These are phyloP conservation scores for Penaeus monodon DNA, from an alignment of 2,888 invertebrate genomes.

Conservation along the genomic window DNA sequence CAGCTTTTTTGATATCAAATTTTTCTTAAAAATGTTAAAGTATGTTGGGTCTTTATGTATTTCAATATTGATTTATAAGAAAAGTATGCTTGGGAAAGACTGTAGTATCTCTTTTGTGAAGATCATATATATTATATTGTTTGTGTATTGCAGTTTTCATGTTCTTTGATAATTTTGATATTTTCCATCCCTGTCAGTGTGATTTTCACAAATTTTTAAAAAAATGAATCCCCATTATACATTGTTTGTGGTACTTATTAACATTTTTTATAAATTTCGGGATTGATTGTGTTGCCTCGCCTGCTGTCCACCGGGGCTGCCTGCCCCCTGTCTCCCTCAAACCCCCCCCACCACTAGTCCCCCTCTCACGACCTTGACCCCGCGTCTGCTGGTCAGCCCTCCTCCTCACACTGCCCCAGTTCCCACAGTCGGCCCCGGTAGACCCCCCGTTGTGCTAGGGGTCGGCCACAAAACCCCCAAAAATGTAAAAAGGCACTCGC, in stretches of 20 bases:
- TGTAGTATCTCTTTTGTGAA: background rate
- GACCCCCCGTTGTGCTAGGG: slow-evolving; percentile 48
- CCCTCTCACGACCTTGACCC: slow-evolving; percentile 26
- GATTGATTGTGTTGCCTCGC: slow-evolving; percentile 56
- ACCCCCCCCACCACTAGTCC: slow-evolving; percentile 45
- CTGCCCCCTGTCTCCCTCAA: slow-evolving; percentile 50
- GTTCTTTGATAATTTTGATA: too few species aligned
- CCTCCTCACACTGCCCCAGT: slow-evolving; percentile 50
- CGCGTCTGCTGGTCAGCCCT: slow-evolving; percentile 31
- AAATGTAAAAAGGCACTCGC: slow-evolving; percentile 91
- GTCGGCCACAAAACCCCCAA: slow-evolving; percentile 73
- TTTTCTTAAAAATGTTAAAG: too few species aligned
- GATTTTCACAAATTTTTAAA: too few species aligned
- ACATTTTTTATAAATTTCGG: slow-evolving; percentile 1
- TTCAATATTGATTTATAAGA: background rate
- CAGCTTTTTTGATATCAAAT: too few species aligned
- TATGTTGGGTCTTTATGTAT: too few species aligned
- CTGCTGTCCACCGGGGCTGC: slow-evolving; percentile 54
- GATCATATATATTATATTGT: background rate
- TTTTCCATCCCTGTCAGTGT: too few species aligned
- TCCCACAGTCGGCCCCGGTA: slow-evolving; percentile 60
- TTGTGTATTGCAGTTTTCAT: too few species aligned
- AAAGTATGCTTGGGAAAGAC: background rate
- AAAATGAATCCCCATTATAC: too few species aligned
- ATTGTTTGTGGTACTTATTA: too few species aligned